Conservation (phyloP, 1,140 invertebrate genomes). For the Drosophila melanica region DNA sequence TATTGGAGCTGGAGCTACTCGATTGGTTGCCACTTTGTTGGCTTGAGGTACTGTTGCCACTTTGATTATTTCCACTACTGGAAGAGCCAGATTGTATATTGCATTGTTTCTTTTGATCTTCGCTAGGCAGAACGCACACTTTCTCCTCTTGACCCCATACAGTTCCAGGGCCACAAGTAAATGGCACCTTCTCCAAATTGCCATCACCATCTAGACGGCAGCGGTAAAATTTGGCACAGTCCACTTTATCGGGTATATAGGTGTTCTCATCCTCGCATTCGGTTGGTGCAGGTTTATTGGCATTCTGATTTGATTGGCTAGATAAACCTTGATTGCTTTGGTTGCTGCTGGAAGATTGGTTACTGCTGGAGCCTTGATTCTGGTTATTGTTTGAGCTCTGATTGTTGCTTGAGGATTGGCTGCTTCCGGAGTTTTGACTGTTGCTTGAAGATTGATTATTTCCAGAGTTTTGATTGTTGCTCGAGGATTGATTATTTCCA, state of each 20-base stretch:
- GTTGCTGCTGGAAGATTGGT: conserved; percentile 53
- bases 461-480: conserved; percentile 27
- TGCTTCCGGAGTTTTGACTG: conserved; percentile 31
- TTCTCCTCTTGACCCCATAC: conserved; percentile 84
- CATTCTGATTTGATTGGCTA: conserved; percentile 46
- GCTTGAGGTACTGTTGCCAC: conserved; percentile 33
- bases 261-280: conserved; percentile 85
- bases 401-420: conserved; percentile 40
- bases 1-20: conserved; percentile 14
- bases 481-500: conserved; percentile 25
- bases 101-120: conserved; percentile 85
- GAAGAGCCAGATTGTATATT: conserved; percentile 84
- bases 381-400: conserved; percentile 25
- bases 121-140: conserved; percentile 85
- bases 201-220: conserved; percentile 86
- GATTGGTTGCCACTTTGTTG: conserved; percentile 43
- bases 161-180: conserved; percentile 87
- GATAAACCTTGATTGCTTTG: conserved; percentile 42
- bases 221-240: conserved; percentile 88
- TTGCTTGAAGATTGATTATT: conserved; percentile 43
- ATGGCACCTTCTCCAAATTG: conserved; percentile 86
- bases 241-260: conserved; percentile 75
- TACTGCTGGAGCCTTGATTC: conserved; percentile 40
- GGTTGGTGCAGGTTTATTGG: conserved; percentile 53
- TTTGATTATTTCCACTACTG: conserved; percentile 27